Base-by-base conservation (phyloP, 2,113 vertebrate species). In the Zosterops lateralis region DNA sequence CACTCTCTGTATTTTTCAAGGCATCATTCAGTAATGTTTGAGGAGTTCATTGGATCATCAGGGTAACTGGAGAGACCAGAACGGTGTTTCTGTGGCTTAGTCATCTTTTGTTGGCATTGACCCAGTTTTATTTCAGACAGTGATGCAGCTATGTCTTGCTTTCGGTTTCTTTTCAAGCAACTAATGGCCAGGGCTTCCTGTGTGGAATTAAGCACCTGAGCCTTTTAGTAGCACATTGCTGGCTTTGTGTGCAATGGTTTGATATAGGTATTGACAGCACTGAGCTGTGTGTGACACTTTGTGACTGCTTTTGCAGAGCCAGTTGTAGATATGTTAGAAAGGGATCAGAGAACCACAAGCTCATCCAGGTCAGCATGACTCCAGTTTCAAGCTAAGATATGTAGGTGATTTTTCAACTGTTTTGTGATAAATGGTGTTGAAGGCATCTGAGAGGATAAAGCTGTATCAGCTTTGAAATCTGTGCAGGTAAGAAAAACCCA, bases 161-260 rank as follows among this genome's bases (percentile, higher is more conserved):
- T 96, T 89, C 88, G 58, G 84, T 96, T 95, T 96, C 93, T 91
- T 96, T 93, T 83, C 72, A 86, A 19, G 60, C 32, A 73, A 1
- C 29, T 73, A 54, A 68, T 0, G 6, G 64, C 51, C 14, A 17
- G 58, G 34, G 26, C 71, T 90, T 82, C 64, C 47, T 57, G n/a
- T 73, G 31, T 66, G 45, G 42, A 90, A 28, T 58, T 70, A n/a
- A 88, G 42, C 56, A 47, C 17, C 10, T 1, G 11, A n/a, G 44
- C 32, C 32, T 86, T 85, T 71, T 29, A n/a, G 16, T 73, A 56
- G 67, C 60, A 50, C 10, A 1, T 73, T 86, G 64, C 56, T 91
- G 56, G 32, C 34, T 4, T 36, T 47, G 19, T 66, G 15, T 47
- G 36, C 65, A 17, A 16, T 34, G 34, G 11, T 66, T 88, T 72